Evolutionary conservation across 2,888 invertebrate genomes (phyloP), one percentile per base, ranked within the genome.

Genomic region (Exocentrus adspersus): DNA sequence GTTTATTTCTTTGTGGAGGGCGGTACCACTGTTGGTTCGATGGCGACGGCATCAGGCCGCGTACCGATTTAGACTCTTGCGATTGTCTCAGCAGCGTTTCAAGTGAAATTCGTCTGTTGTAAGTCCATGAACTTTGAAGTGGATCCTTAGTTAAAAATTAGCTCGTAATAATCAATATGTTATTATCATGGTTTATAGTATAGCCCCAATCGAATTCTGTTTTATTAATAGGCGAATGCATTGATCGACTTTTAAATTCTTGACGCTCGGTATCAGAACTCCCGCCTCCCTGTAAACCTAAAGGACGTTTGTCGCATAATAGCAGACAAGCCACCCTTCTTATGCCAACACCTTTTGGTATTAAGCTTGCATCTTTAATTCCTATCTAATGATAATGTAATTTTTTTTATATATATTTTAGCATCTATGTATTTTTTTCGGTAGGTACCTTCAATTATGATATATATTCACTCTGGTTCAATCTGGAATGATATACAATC

Each of bases 51-150:
- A 48, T 48, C 24, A 24, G 14, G 12, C 48, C 12, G n/a, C 21
- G 21, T 17, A 14, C 48, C n/a, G 48, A 48, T 48, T 48, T 48
- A 48, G 48, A 24, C 28, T 48, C 48, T 48, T 48, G 28, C 28
- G 24, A 28, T 24, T 53, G 52, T 53, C 41, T 52, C 53, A 24
- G 24, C 41, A 12, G 24, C 41, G 19, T 53, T 48, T 48, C 28
- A 48, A 48, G 56, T 60, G 51, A 52, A 51, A 57, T 57, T 60
- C 65, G 67, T 66, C 53, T 53, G 41, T 37, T 53, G 6, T 19
- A 42, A 32, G 53, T 53, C 53, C 37, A 20, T 52, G 53, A 53
- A 53, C 53, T 53, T 19, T 53, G 21, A 32, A 32, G 53, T 32
- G 37, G 53, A 12, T 53, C 19, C 32, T 37, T 17, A 53, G 28